Base-by-base conservation (phyloP, 2,113 vertebrate species). In the Anser cygnoides region DNA sequence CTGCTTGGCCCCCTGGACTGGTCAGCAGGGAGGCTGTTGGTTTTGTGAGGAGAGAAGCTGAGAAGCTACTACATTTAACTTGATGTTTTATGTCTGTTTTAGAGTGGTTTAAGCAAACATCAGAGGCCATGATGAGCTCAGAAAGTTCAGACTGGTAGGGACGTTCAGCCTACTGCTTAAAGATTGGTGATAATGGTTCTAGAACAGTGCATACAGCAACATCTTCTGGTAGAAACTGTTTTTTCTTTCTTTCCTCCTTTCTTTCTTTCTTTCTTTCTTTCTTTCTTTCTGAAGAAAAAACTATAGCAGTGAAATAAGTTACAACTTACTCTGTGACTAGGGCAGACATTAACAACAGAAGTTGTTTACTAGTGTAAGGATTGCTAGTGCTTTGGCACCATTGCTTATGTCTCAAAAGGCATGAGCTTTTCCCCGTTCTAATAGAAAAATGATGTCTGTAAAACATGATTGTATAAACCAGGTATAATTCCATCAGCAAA, bases 51-150 rank as follows among this genome's bases (percentile, higher is more conserved):
- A 76, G 73, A 75, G 46, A 85, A 93, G 22, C 87, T 95, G 94
- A 92, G 70, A 96, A 65, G 84, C 61, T 95, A 87, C 91, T 93
- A 84, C 68, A 46, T 95, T 93, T 84, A 89, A 75, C 84, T 89
- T 65, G 3, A 4, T 33, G 79, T 62, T 70, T 35, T 28, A 23
- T 23, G 25, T 41, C 7, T 23, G 37, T 49, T 73, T 92, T 87
- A 18, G 66, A 35, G 89, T 68, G 93, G 43, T 63, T 92, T 55
- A 71, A 88, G 83, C 22, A 91, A 95, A 81, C 93, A 84, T 66
- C 70, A 92, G 67, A 94, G 87, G 91, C 84, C 82, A 5, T 3
- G n/a, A 50, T 76, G 68, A 90, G 31, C 92, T 91, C 46, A 39
- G n/a, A 63, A 90, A 94, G 87, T 83, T 92, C 85, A 80, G 59